Conservation (phyloP, 1,140 invertebrate species). For the Manduca sexta region DNA sequence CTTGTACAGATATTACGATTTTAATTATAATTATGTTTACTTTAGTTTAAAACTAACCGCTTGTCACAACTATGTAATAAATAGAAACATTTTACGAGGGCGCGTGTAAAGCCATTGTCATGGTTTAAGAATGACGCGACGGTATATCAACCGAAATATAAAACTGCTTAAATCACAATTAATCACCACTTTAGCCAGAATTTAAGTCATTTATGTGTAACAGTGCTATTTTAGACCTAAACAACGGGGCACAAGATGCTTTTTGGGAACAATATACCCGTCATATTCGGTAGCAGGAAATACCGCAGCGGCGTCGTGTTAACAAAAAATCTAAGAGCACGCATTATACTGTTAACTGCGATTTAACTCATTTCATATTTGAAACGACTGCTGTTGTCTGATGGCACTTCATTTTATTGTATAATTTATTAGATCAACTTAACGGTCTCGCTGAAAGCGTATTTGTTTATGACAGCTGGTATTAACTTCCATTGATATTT, state of each 20-base stretch:
- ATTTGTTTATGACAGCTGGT: constrained; percentile 1
- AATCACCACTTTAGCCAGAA: constrained; percentile 63
- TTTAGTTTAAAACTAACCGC: background rate
- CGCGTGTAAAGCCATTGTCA: constrained; percentile 22
- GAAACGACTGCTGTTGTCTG: constrained; percentile 50
- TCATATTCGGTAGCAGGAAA: constrained; percentile 57
- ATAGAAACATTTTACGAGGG: background rate
- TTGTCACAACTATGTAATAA: background rate
- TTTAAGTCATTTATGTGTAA: constrained; percentile 21
- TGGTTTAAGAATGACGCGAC: constrained; percentile 52
- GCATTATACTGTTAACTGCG: constrained; percentile 66
- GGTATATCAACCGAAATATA: constrained; percentile 62
- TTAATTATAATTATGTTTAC: background rate
- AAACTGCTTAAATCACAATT: constrained; percentile 67
- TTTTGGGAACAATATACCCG: constrained; percentile 15
- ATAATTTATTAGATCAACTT: constrained; percentile 44
- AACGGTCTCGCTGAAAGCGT: constrained; percentile 8
- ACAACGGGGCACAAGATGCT: background rate
- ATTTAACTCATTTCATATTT: constrained; percentile 70
- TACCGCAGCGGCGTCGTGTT: constrained; percentile 53
- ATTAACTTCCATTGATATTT: too few relatives aligned
- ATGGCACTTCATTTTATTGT: constrained; percentile 55
- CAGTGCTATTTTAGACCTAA: constrained; percentile 28
- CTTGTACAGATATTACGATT: constrained; percentile 21
- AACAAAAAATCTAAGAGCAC: constrained; percentile 66